Evolutionary conservation across 1,140 invertebrate genomes (phyloP).

Genomic region (Hirudo medicinalis): DNA sequence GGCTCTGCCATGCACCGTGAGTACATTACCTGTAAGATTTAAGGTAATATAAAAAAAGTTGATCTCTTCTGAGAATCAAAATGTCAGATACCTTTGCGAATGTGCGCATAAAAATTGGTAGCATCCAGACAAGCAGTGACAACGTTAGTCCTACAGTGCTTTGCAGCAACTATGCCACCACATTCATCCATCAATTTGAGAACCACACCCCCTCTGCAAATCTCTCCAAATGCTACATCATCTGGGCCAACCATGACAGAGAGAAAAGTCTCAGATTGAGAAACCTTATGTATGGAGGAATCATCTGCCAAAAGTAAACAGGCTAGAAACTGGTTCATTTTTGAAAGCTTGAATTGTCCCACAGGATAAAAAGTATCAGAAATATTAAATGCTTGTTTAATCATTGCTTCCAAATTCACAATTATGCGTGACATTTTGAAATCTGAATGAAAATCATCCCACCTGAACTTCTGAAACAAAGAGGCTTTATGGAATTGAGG

Average conservation of each 20-base stretch:
- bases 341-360: neutral
- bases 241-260: conserved; percentile 16
- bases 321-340: neutral
- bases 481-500: neutral
- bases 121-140: conserved; percentile 23
- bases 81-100: conserved; percentile 15
- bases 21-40: conserved; percentile 8
- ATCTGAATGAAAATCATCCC: neutral
- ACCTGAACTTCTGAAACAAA: neutral
- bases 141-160: conserved; percentile 21
- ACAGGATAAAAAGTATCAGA: neutral
- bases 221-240: conserved; percentile 13
- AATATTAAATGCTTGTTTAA: too few species aligned
- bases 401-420: too few species aligned
- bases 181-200: conserved; percentile 25
- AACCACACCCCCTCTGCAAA: conserved; percentile 19
- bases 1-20: neutral
- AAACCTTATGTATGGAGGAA: conserved; percentile 16
- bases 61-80: neutral
- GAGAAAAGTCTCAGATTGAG: conserved; percentile 20
- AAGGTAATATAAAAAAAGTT: neutral
- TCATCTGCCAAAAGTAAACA: neutral
- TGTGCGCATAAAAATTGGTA: conserved; percentile 20
- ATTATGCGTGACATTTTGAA: too few species aligned
- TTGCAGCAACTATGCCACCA: conserved; percentile 21